These are phyloP conservation scores for Argopecten irradians DNA, from an alignment of 1,140 invertebrate species.

Conservation along the genomic window DNA sequence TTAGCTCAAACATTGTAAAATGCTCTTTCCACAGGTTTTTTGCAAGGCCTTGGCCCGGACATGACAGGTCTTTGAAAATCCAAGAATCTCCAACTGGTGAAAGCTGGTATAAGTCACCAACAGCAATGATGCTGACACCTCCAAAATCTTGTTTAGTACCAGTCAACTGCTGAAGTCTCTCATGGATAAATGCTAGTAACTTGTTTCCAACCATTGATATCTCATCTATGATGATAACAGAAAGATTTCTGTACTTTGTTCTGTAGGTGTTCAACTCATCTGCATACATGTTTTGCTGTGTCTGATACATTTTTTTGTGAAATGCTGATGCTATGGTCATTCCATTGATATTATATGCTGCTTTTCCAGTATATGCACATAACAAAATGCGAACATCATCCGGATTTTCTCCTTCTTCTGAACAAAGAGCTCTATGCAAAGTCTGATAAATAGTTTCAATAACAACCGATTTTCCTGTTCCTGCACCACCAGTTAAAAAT, in stretches of 20 bases:
- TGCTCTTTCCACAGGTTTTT: slow-evolving; percentile 52
- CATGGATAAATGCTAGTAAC: slow-evolving; percentile 44
- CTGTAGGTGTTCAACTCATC: slow-evolving; percentile 36
- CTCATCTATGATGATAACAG: slow-evolving; percentile 26
- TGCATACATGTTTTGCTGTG: slow-evolving; percentile 30
- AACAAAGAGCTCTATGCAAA: slow-evolving; percentile 41
- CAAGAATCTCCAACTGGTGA: slow-evolving; percentile 50
- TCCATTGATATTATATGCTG: slow-evolving; percentile 45
- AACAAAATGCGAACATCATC: slow-evolving; percentile 44
- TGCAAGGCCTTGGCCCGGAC: slow-evolving; percentile 32
- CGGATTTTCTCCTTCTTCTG: slow-evolving; percentile 45
- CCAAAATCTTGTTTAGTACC: slow-evolving; percentile 48
- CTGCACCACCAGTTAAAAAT: slow-evolving; percentile 53
- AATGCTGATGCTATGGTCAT: slow-evolving; percentile 39
- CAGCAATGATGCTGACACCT: slow-evolving; percentile 47
- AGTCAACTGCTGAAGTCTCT: slow-evolving; percentile 49
- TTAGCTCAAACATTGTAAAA: slow-evolving; percentile 52
- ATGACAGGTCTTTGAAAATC: slow-evolving; percentile 45
- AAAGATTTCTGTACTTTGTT: slow-evolving; percentile 25
- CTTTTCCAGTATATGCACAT: slow-evolving; percentile 56
- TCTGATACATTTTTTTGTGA: slow-evolving; percentile 38
- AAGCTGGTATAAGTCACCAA: slow-evolving; percentile 55
- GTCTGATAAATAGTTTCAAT: slow-evolving; percentile 47
- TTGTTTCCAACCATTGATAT: slow-evolving; percentile 31
- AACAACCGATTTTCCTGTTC: slow-evolving; percentile 50